phyloP scores from a whole-genome alignment of 1,140 invertebrate genomes.

The Aleiodes sp. region DNA sequence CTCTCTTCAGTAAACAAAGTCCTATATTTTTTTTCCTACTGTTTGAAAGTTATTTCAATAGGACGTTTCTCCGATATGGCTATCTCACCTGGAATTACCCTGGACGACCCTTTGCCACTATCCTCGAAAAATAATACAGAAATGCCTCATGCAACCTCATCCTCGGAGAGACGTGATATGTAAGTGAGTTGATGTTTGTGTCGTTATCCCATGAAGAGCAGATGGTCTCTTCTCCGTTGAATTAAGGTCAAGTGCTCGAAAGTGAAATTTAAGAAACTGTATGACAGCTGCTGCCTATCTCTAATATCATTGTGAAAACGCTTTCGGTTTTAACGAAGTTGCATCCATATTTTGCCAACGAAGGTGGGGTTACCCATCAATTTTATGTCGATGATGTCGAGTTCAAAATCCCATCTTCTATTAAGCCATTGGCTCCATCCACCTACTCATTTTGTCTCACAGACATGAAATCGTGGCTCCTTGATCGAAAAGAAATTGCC shows the following conservation, averaged over 20 bases:
- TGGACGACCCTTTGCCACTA: too few species aligned
- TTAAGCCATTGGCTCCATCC: neutral
- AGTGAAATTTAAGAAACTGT: neutral
- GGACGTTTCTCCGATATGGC: too few species aligned
- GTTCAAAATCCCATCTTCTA: neutral
- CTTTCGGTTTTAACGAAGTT: neutral
- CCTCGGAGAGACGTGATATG: neutral
- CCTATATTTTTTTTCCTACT: too few species aligned
- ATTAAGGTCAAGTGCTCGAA: neutral
- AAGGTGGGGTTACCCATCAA: neutral
- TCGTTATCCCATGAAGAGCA: neutral
- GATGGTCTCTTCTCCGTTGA: neutral
- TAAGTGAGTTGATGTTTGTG: neutral
- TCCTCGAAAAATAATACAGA: too few species aligned
- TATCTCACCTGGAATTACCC: too few species aligned
- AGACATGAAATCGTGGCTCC: neutral
- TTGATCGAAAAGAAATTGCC: neutral
- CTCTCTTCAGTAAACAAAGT: too few species aligned
- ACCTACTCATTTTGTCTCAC: neutral
- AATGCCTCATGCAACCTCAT: too few species aligned
- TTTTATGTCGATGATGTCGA: neutral
- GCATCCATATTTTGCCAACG: neutral
- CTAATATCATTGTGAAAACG: neutral
- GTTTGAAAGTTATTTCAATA: too few species aligned
- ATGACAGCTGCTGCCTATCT: neutral